Conservation (phyloP, 2,888 invertebrate genomes). For the Hymenopus coronatus region DNA sequence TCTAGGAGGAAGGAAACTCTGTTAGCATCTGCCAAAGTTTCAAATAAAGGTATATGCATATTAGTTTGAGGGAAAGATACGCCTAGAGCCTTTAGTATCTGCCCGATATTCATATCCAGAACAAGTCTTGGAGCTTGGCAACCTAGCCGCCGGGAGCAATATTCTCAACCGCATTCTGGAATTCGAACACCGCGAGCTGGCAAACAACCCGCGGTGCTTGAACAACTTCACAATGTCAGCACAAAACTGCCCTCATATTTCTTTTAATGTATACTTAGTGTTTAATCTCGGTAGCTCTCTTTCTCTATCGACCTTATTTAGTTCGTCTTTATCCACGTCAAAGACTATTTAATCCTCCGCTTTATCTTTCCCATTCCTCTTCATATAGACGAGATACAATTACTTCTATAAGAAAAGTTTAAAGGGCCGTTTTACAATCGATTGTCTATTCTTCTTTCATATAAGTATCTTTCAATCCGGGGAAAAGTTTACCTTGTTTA, state of each 20-base stretch:
- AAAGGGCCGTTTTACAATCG: too few relatives aligned
- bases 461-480: too few relatives aligned
- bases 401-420: too few relatives aligned
- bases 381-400: too few relatives aligned
- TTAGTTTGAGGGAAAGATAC: not conserved
- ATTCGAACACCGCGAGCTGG: not conserved
- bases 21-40: not conserved
- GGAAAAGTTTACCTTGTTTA: too few relatives aligned
- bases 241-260: not conserved
- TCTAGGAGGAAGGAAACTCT: not conserved
- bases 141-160: not conserved
- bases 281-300: not conserved
- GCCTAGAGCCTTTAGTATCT: too few relatives aligned
- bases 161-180: not conserved
- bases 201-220: not conserved
- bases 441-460: too few relatives aligned
- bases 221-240: not conserved
- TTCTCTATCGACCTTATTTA: not conserved
- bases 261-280: not conserved
- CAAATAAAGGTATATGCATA: not conserved
- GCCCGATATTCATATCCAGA: not conserved
- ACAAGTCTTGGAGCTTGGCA: not conserved
- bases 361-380: too few relatives aligned
- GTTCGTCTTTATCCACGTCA: not conserved
- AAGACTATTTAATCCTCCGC: not conserved